Conservation (phyloP, 2,797 vertebrate genomes). For the Tinamus major region DNA sequence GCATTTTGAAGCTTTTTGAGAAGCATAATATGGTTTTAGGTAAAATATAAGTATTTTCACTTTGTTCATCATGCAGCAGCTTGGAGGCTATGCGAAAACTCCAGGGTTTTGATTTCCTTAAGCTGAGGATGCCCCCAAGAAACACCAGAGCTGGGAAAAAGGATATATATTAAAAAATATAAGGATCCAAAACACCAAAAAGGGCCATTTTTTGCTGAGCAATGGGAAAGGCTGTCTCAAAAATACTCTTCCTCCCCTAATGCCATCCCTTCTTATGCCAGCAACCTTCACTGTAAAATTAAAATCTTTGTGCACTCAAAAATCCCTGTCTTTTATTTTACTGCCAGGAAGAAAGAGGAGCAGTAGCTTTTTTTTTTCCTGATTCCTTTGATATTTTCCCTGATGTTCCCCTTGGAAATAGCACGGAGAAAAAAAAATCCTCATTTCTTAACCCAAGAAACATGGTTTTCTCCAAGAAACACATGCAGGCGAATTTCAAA, state of each 20-base stretch:
- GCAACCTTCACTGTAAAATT: not conserved
- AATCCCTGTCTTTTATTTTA: not conserved
- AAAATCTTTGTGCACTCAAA: not conserved
- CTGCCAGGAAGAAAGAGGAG: not conserved
- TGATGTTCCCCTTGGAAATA: not conserved
- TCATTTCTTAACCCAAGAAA: not conserved
- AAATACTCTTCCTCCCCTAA: fast-evolving
- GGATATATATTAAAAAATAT: not conserved
- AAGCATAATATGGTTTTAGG: not conserved
- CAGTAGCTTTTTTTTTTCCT: not conserved
- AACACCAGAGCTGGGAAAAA: not conserved
- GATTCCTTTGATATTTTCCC: fast-evolving
- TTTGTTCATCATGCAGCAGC: fast-evolving
- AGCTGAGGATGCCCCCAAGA: not conserved
- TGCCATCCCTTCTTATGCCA: no score
- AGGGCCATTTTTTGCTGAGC: fast-evolving
- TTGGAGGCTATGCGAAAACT: not conserved
- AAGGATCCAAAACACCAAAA: not conserved
- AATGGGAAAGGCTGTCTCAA: not conserved
- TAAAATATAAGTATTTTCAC: not conserved
- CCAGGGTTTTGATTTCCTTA: not conserved
- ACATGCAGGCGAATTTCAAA: not conserved
- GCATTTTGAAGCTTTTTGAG: not conserved
- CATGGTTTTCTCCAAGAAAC: not conserved
- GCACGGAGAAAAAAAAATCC: not conserved